Percentiles rank a stretch among this genome's conserved stretches.
phyloP scores from a whole-genome alignment of 2,888 invertebrate genomes.

The Craniophora ligustri region DNA sequence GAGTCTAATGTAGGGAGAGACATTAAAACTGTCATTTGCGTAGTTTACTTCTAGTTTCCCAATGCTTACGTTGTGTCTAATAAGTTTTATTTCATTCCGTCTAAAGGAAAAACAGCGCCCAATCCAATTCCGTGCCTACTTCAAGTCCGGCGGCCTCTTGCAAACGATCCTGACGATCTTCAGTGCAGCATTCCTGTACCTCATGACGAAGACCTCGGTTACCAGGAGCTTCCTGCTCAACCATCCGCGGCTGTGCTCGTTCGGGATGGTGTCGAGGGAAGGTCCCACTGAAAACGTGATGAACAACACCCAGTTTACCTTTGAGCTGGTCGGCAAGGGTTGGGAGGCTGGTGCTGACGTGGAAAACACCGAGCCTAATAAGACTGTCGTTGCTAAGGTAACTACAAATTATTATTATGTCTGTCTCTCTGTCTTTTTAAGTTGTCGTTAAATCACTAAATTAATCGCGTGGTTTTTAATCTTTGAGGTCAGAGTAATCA shows the following conservation, averaged over 20 bases:
- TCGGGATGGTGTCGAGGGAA: conserved; percentile 90
- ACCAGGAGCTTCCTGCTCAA: conserved; percentile 65
- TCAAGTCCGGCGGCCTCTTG: conserved; percentile 80
- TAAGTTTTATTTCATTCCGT: too few relatives aligned
- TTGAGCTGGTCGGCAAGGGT: conserved; percentile 93
- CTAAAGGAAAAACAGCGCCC: conserved; percentile 92
- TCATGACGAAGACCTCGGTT: conserved; percentile 57
- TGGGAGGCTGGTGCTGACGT: conserved; percentile 90
- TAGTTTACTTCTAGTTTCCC: too few relatives aligned
- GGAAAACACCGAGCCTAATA: conserved; percentile 88
- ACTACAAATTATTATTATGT: not conserved
- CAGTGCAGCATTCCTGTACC: conserved; percentile 82
- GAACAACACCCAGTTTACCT: conserved; percentile 89
- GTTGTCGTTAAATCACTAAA: too few relatives aligned
- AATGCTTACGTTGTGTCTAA: too few relatives aligned
- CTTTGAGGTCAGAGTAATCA: too few relatives aligned
- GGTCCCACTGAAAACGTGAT: conserved; percentile 90
- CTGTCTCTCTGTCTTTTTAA: too few relatives aligned
- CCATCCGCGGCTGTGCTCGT: conserved; percentile 89
- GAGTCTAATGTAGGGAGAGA: too few relatives aligned
- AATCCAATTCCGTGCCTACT: conserved; percentile 93
- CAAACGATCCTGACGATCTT: conserved; percentile 84
- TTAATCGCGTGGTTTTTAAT: too few relatives aligned
- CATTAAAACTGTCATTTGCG: too few relatives aligned
- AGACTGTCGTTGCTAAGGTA: conserved; percentile 91